Evolutionary conservation across 2,113 vertebrate genomes (phyloP).

Genomic region (Eulacestoma nigropectus): DNA sequence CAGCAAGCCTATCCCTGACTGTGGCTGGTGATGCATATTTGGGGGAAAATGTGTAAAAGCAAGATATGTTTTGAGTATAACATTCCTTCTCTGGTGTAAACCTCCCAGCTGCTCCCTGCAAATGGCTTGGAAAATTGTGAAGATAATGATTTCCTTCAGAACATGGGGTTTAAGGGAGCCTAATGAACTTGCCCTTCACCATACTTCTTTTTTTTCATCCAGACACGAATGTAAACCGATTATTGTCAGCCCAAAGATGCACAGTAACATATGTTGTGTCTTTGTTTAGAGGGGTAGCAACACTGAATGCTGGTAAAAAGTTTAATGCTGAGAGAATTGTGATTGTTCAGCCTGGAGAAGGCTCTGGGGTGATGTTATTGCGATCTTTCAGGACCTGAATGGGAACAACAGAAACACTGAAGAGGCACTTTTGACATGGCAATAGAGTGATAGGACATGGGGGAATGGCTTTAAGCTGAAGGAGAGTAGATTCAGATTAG

Average conservation of each 20-base stretch:
- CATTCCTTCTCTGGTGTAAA: background rate
- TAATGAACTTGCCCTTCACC: background rate
- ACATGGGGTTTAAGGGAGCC: background rate
- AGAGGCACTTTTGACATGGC: background rate
- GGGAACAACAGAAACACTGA: background rate
- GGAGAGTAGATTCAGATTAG: background rate
- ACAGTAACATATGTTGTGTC: background rate
- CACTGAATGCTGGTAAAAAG: background rate
- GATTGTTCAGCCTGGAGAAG: background rate
- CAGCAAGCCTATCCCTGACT: background rate
- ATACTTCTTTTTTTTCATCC: background rate
- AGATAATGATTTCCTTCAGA: background rate
- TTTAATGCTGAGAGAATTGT: background rate
- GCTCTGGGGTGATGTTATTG: no score
- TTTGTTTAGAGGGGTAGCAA: background rate
- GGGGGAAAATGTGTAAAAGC: background rate
- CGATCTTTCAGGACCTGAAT: background rate
- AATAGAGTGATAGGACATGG: background rate
- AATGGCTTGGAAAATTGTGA: background rate
- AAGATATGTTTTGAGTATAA: background rate
- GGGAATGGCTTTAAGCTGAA: background rate
- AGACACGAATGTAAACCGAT: background rate
- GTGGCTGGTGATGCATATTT: background rate
- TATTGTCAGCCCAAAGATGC: background rate
- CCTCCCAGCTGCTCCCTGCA: background rate